These are phyloP conservation scores for Entelurus aequoreus DNA, from an alignment of 2,113 vertebrate species.

Conservation along the genomic window DNA sequence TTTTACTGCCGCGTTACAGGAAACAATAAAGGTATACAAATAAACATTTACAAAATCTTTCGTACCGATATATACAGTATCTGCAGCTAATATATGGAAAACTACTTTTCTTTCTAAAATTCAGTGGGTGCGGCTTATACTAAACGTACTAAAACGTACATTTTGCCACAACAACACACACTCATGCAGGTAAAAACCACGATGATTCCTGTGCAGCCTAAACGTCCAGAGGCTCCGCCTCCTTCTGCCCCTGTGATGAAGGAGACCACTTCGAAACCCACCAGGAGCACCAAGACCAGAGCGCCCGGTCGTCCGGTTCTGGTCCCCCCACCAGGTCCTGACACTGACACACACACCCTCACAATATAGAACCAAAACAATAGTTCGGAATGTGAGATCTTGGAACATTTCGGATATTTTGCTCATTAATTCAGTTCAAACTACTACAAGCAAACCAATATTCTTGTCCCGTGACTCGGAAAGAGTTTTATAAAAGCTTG, in stretches of 20 bases:
- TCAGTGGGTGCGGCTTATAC: too few relatives aligned
- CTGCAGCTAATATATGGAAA: too few relatives aligned
- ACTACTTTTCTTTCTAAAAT: too few relatives aligned
- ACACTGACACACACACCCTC: not conserved
- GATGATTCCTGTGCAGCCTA: constrained; percentile 42
- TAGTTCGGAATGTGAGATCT: too few relatives aligned
- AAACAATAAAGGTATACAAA: too few relatives aligned
- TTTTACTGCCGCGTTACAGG: too few relatives aligned
- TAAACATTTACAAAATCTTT: too few relatives aligned
- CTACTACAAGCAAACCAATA: too few relatives aligned
- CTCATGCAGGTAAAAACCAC: not conserved
- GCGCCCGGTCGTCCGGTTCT: constrained; percentile 37
- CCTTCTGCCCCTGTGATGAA: constrained; percentile 42
- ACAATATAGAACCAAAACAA: not conserved
- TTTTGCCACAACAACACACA: not conserved
- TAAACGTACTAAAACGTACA: not conserved
- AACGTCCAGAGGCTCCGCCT: constrained; percentile 29
- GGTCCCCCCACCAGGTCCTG: constrained; percentile 66
- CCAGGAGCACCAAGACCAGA: constrained; percentile 60
- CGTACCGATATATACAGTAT: too few relatives aligned
- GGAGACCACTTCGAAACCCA: constrained; percentile 72
- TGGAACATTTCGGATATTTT: too few relatives aligned
- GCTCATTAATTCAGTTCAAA: too few relatives aligned
- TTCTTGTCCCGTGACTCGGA: too few relatives aligned
- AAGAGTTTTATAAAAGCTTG: not conserved